These are phyloP conservation scores for Petrocephalus sullivani DNA, from an alignment of 2,797 vertebrate species.

Conservation along the genomic window DNA sequence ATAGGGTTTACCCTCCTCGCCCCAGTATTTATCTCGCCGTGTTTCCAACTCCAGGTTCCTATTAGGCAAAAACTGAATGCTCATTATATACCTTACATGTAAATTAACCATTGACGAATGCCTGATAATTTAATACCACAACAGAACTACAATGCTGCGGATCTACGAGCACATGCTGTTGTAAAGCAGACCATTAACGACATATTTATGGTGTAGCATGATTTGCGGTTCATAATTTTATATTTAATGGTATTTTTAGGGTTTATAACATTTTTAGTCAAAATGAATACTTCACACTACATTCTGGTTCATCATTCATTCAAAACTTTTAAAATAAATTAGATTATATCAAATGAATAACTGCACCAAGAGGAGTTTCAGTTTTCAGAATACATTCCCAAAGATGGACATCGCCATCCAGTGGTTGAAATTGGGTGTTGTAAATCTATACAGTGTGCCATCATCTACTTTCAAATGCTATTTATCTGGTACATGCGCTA, in stretches of 20 bases:
- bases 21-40: not conserved
- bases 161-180: not conserved
- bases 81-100: not conserved
- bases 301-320: not conserved
- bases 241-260: constrained; percentile 2
- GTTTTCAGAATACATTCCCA: constrained; percentile 2
- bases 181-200: not conserved
- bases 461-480: not conserved
- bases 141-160: not conserved
- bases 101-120: not conserved
- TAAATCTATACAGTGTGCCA: not conserved
- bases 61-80: not conserved
- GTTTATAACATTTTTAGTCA: not conserved
- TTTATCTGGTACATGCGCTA: not conserved
- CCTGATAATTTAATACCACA: not conserved
- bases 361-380: not conserved
- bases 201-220: not conserved
- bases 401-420: constrained; percentile 11
- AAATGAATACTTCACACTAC: not conserved
- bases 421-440: not conserved
- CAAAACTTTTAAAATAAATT: not conserved
- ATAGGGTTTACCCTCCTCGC: not conserved
- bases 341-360: not conserved
- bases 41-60: not conserved
- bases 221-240: not conserved